Percentiles rank a stretch among this genome's conserved stretches.
phyloP scores from a whole-genome alignment of 2,113 vertebrate species.

The Lepidothrix coronata region DNA sequence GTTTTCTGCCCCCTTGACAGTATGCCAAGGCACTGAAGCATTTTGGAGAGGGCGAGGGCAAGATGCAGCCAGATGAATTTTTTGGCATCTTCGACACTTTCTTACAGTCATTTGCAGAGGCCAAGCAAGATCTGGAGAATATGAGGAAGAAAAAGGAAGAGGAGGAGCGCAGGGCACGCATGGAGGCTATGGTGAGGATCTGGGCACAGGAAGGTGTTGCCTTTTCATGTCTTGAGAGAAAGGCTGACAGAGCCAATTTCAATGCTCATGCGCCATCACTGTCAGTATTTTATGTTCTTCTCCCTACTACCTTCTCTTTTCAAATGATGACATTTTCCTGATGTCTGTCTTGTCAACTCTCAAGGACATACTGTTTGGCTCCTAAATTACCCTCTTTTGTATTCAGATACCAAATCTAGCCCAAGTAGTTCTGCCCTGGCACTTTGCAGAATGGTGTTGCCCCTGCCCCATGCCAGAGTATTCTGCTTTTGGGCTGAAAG shows the following conservation, averaged over 20 bases:
- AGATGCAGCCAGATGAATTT: conserved; percentile 96
- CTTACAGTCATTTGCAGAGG: conserved; percentile 91
- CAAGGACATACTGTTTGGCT: background rate
- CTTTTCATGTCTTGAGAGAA: background rate
- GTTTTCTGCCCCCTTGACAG: conserved; percentile 69
- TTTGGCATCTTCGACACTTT: conserved; percentile 97
- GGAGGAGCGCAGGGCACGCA: conserved; percentile 90
- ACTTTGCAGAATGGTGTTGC: background rate
- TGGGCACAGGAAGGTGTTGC: background rate
- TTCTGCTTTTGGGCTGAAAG: background rate
- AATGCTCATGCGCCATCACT: background rate
- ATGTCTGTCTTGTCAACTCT: background rate
- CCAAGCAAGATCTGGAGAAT: conserved; percentile 92
- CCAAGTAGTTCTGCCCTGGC: background rate
- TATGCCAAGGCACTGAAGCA: conserved; percentile 89
- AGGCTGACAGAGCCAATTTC: background rate
- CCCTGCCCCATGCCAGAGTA: background rate
- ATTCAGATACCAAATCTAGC: background rate
- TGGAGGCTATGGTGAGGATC: conserved; percentile 91
- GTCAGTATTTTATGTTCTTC: background rate
- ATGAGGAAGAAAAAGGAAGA: conserved; percentile 94
- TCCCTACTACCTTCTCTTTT: background rate
- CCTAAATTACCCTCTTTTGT: background rate
- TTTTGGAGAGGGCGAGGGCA: conserved; percentile 89
- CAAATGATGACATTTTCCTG: background rate